Percentiles rank a stretch among this genome's conserved stretches.
These are phyloP conservation scores for Macrochelys suwanniensis DNA, from an alignment of 2,797 vertebrate genomes.

Conservation along the genomic window DNA sequence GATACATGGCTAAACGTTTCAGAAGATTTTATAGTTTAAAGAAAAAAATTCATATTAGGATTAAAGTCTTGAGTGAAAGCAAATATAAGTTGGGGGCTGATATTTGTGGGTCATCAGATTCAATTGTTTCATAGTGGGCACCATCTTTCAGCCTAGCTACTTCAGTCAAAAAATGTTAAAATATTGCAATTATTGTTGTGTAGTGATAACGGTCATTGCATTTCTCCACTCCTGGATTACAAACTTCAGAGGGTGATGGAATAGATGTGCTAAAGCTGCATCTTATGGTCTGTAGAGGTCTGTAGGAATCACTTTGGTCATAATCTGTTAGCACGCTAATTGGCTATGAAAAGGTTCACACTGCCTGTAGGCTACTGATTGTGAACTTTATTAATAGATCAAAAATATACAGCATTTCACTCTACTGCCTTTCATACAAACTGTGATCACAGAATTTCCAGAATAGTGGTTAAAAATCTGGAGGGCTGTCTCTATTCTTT, in stretches of 20 bases:
- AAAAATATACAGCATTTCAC: neutral
- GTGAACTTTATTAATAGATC: neutral
- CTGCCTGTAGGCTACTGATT: neutral
- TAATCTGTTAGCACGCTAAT: neutral
- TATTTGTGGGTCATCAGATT: conserved; percentile 1
- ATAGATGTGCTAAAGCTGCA: neutral
- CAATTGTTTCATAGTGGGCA: neutral
- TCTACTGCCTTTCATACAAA: neutral
- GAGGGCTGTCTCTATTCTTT: neutral
- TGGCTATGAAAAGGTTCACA: neutral
- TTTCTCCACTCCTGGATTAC: neutral
- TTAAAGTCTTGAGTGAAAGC: neutral
- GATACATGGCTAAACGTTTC: neutral
- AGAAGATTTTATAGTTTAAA: neutral
- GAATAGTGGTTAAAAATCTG: neutral
- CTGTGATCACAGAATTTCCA: neutral
- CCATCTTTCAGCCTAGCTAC: neutral
- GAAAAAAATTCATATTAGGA: neutral
- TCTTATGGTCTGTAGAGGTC: neutral
- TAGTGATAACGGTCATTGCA: neutral
- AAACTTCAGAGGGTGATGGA: neutral
- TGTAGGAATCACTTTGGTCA: neutral
- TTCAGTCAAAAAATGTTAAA: conserved; percentile 17
- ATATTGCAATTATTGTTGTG: neutral
- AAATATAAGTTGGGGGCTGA: neutral